A percentile compares a stretch with the other conserved stretches of the same genome.
Conservation (phyloP, 30 jellyfish, hydroid and myxozoan genomes). For the Cassiopea andromeda region DNA sequence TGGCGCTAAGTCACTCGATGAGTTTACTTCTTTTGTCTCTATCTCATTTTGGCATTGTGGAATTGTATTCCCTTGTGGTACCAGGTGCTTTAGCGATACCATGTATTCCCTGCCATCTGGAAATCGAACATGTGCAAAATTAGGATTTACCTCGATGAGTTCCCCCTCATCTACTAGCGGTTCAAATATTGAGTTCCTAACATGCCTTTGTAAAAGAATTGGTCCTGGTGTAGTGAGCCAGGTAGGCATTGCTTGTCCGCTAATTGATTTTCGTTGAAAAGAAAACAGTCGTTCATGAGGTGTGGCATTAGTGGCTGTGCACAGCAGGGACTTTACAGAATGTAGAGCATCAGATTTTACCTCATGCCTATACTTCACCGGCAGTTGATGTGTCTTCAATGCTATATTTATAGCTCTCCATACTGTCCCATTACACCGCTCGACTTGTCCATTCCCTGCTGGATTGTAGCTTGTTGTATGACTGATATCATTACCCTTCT, state of each 20-base stretch:
- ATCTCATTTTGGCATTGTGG: slow-evolving; percentile 29
- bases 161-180: slow-evolving; percentile 50
- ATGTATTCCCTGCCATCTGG: slow-evolving; percentile 57
- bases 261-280: slow-evolving; percentile 49
- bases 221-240: slow-evolving; percentile 70
- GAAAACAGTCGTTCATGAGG: slow-evolving; percentile 82
- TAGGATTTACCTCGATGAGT: slow-evolving; percentile 43
- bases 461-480: slow-evolving; percentile 69
- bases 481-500: slow-evolving; percentile 51
- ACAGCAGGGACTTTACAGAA: slow-evolving; percentile 74
- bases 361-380: slow-evolving; percentile 49
- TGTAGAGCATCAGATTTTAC: slow-evolving; percentile 81
- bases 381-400: slow-evolving; percentile 50
- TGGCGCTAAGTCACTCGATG: background rate
- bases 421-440: slow-evolving; percentile 72
- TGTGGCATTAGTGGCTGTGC: slow-evolving; percentile 81
- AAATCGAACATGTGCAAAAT: slow-evolving; percentile 40
- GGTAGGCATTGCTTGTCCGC: slow-evolving; percentile 58
- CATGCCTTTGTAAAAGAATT: slow-evolving; percentile 40
- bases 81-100: slow-evolving; percentile 43
- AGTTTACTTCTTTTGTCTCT: slow-evolving; percentile 22
- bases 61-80: slow-evolving; percentile 33
- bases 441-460: slow-evolving; percentile 76
- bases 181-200: slow-evolving; percentile 27
- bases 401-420: slow-evolving; percentile 75